These are phyloP conservation scores for Dynastes maya DNA, from an alignment of 2,888 invertebrate genomes.

Conservation along the genomic window DNA sequence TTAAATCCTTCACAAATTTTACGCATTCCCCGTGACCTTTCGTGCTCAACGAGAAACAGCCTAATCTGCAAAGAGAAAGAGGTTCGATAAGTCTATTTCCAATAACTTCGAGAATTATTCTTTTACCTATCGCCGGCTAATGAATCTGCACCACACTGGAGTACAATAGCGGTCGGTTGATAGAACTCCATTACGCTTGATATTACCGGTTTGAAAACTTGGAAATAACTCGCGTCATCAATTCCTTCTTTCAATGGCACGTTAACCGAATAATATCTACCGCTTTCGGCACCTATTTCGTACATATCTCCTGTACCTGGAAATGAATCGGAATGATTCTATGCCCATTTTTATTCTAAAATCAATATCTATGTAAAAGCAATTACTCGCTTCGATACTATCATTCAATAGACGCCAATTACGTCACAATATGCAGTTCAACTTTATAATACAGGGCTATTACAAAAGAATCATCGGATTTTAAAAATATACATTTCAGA, in stretches of 20 bases:
- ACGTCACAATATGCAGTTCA: no score
- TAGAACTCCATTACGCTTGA: constrained; percentile 96
- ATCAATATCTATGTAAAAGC: no score
- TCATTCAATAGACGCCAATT: no score
- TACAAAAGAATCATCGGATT: no score
- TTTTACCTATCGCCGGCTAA: constrained; percentile 87
- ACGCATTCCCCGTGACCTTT: constrained; percentile 99
- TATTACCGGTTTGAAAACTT: constrained; percentile 95
- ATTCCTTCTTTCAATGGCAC: constrained; percentile 98
- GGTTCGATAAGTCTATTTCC: no score
- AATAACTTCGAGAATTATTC: neutral
- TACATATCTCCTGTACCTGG: constrained; percentile 95
- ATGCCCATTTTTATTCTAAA: neutral
- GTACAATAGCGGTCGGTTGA: constrained; percentile 95
- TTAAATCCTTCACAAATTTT: constrained; percentile 92
- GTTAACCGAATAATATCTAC: constrained; percentile 97
- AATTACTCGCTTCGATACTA: no score
- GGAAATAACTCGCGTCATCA: constrained; percentile 92
- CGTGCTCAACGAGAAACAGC: constrained; percentile 96
- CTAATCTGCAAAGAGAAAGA: constrained; percentile 74
- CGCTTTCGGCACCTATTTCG: constrained; percentile 96
- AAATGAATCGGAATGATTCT: neutral
- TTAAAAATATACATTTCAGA: no score
- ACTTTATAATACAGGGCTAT: no score
- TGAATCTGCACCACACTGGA: constrained; percentile 99